Conservation (phyloP, 2,797 vertebrate genomes). For the Mionectes olivaceus region DNA sequence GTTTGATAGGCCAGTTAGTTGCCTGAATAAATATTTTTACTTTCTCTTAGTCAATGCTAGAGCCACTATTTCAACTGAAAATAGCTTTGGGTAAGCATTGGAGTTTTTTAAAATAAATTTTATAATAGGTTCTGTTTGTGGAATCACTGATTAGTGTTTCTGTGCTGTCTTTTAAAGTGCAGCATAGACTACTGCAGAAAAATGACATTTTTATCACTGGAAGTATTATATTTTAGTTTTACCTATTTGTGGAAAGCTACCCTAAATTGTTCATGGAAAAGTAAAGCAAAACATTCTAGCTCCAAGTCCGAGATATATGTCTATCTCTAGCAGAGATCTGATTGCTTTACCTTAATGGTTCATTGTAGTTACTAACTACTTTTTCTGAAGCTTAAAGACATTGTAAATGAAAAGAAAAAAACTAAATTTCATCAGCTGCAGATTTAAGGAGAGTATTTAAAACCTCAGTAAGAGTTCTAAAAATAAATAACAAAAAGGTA, state of each 20-base stretch:
- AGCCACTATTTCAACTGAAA: slow-evolving; percentile 10
- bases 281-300: not conserved
- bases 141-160: not conserved
- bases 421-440: not conserved
- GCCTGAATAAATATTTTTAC: slow-evolving; percentile 31
- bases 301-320: not conserved
- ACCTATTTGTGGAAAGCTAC: not conserved
- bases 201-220: not conserved
- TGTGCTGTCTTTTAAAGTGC: not conserved
- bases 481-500: slow-evolving; percentile 38
- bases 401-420: not conserved
- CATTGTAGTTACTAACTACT: not conserved
- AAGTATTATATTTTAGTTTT: not conserved
- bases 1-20: slow-evolving; percentile 34
- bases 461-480: not conserved
- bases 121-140: not conserved
- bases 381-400: not conserved
- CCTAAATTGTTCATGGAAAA: not conserved
- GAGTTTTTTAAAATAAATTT: slow-evolving; percentile 2
- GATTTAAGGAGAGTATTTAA: not conserved
- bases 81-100: not conserved
- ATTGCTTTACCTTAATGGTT: not conserved
- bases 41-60: not conserved
- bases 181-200: not conserved
- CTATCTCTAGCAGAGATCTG: not conserved